These are phyloP conservation scores for Perizoma flavofasciatum DNA, from an alignment of 2,888 invertebrate genomes.

Conservation along the genomic window DNA sequence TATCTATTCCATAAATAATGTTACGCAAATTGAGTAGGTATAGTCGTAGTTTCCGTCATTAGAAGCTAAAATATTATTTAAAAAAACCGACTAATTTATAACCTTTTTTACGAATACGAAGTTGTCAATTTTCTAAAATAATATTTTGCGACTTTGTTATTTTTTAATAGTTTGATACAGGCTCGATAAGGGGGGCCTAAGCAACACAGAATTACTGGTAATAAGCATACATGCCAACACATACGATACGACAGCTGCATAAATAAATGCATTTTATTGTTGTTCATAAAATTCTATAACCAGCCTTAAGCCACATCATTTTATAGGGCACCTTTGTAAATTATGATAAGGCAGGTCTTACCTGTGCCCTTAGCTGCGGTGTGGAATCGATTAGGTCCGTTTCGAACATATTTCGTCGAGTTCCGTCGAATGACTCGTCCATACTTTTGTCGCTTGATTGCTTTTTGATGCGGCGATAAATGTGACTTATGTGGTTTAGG, in stretches of 20 bases:
- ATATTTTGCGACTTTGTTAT: too few relatives aligned
- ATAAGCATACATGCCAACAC: slow-evolving; percentile 37
- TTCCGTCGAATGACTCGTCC: slow-evolving; percentile 66
- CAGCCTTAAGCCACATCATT: slow-evolving; percentile 52
- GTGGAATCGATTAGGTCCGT: slow-evolving; percentile 73
- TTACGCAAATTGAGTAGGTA: slow-evolving; percentile 29
- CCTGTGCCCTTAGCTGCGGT: slow-evolving; percentile 50
- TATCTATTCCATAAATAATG: slow-evolving; percentile 37
- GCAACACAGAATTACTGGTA: slow-evolving; percentile 36
- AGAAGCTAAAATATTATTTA: too few relatives aligned
- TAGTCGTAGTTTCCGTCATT: too few relatives aligned
- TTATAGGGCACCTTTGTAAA: slow-evolving; percentile 58
- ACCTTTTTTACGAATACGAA: too few relatives aligned
- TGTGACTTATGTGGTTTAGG: slow-evolving; percentile 81
- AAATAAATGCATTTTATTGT: slow-evolving; percentile 51
- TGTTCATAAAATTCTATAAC: slow-evolving; percentile 50
- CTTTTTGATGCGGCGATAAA: slow-evolving; percentile 82
- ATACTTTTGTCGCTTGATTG: slow-evolving; percentile 79
- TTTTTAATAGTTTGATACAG: too few relatives aligned
- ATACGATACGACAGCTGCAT: slow-evolving; percentile 37
- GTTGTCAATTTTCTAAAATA: too few relatives aligned
- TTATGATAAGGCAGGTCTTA: slow-evolving; percentile 60
- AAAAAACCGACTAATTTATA: too few relatives aligned
- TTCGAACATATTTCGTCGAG: slow-evolving; percentile 61
- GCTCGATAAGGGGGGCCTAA: background rate